Evolutionary conservation across 2,888 invertebrate species (phyloP).

Genomic region (Cosmia pyralina): DNA sequence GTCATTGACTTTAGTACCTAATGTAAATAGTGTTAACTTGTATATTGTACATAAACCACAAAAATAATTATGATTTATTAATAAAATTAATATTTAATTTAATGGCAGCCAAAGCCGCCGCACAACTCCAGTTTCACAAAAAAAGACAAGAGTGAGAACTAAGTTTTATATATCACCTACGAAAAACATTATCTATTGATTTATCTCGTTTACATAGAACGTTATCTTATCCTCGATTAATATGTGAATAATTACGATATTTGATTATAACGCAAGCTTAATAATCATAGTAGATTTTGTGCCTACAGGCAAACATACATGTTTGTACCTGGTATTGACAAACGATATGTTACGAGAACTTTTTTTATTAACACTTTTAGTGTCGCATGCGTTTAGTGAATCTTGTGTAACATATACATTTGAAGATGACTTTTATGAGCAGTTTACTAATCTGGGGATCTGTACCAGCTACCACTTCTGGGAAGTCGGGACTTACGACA

Average conservation of each 20-base stretch:
- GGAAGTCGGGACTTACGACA: conserved; percentile 66
- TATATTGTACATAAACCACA: too few relatives aligned
- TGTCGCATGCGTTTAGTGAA: conserved; percentile 66
- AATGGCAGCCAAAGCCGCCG: conserved; percentile 40
- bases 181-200: conserved; percentile 61
- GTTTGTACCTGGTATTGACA: conserved; percentile 49
- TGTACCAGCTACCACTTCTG: conserved; percentile 65
- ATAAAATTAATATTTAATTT: conserved; percentile 4
- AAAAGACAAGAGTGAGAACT: conserved; percentile 17
- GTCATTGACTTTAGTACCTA: too few relatives aligned
- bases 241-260: conserved; percentile 66
- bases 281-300: conserved; percentile 62
- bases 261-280: conserved; percentile 65
- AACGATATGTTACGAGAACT: conserved; percentile 60
- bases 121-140: conserved; percentile 9
- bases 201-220: conserved; percentile 65
- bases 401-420: conserved; percentile 74
- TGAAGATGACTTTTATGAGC: conserved; percentile 67
- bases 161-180: conserved; percentile 36
- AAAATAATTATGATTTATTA: too few relatives aligned
- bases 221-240: conserved; percentile 71
- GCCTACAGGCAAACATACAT: conserved; percentile 63
- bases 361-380: conserved; percentile 53
- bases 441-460: conserved; percentile 65
- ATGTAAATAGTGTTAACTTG: too few relatives aligned